These are phyloP conservation scores for Drosophila cracens DNA, from an alignment of 2,888 invertebrate species.

Conservation along the genomic window DNA sequence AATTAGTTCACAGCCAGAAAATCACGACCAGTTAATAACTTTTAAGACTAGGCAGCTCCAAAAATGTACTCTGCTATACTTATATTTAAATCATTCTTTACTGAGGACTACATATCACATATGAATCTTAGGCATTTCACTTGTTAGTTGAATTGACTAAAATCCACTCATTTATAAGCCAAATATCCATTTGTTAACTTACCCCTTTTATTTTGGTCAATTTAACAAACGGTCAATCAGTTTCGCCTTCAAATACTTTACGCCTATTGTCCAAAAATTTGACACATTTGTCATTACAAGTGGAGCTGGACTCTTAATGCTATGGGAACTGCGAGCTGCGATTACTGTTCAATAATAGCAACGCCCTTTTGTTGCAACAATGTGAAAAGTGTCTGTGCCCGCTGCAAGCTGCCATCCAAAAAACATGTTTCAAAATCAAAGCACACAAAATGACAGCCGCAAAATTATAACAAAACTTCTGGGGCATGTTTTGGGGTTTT, in stretches of 20 bases:
- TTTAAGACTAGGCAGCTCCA: background rate
- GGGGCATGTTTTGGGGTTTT: conserved; percentile 14
- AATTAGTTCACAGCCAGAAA: background rate
- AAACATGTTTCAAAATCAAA: conserved; percentile 59
- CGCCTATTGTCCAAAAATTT: conserved; percentile 20
- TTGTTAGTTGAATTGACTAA: background rate
- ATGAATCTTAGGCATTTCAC: background rate
- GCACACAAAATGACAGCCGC: conserved; percentile 69
- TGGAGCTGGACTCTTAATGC: background rate
- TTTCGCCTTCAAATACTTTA: background rate
- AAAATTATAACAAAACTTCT: conserved; percentile 76
- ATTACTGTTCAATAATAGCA: conserved; percentile 45
- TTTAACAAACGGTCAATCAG: conserved; percentile 6
- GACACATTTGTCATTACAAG: conserved; percentile 38
- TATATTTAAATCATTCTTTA: background rate
- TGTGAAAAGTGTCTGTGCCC: conserved; percentile 15
- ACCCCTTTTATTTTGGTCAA: background rate
- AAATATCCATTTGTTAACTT: background rate
- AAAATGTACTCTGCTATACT: background rate
- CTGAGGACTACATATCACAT: background rate
- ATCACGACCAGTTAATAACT: background rate
- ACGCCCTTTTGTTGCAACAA: conserved; percentile 48
- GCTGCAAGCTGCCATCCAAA: conserved; percentile 21
- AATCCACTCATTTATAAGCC: background rate
- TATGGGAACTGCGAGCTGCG: background rate